Base-by-base conservation (phyloP, 2,888 invertebrate species). In the Aleiodes testaceus region DNA sequence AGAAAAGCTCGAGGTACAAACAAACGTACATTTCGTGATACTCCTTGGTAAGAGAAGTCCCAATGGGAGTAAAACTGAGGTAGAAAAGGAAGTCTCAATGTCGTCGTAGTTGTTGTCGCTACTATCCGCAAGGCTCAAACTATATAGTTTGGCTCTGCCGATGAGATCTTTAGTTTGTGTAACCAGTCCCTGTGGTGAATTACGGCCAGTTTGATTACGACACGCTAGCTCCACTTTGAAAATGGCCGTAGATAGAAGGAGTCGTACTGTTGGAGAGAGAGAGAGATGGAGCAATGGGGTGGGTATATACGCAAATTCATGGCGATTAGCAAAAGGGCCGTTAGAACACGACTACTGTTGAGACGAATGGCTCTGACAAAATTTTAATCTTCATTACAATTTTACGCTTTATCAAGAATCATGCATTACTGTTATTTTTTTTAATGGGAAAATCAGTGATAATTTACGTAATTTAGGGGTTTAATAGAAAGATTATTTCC, bases 91-190 rank as follows among this genome's bases (percentile, higher is more conserved):
- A 66, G 66, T 69, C 52, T 61, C 69, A 49, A 20, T 22, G 61
- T 53, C 50, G 63, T 72, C 52, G 52, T 71, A 50, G 69, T 66
- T 65, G 42, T 55, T 50, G 65, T 63, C 71, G 45, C 52, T 42
- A 52, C 69, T 49, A 50, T 26, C 14, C 42, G 16, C 16, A 5
- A 36, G 59, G 59, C 18, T 18, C 3, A 18, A 36, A 14, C 36
- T 59, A 59, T 59, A 59, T 59, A 59, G 36, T 59, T 42, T 18
- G 42, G 36, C 59, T 59, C 42, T 36, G 36, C 36, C 73, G 73
- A 75, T 73, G 75, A 73, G 70, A 75, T 75, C 73, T 73, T 73
- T 73, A 69, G 71, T 71, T 74, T 64, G 66, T 63, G 68, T 74
- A 71, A 64, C 73, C 73, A 68, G 68, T 67, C 45, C 59, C 36